Percentiles rank a stretch among this genome's conserved stretches.
phyloP scores from a whole-genome alignment of 1,140 invertebrate genomes.

The Pemphigus obesinymphae region DNA sequence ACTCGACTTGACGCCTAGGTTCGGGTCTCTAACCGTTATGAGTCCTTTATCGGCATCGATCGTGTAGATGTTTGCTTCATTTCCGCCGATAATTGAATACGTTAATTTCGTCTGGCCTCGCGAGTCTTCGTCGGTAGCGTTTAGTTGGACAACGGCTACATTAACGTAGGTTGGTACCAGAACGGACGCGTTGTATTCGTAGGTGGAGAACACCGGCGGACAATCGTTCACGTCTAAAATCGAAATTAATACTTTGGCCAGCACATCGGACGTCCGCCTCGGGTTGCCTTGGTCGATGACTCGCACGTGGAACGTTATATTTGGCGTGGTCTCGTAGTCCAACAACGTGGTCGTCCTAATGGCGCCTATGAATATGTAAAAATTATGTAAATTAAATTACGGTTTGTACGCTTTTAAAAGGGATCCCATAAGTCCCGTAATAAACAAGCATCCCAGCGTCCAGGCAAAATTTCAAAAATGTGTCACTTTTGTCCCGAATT shows the following conservation, averaged over 20 bases:
- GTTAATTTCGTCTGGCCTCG: conserved; percentile 58
- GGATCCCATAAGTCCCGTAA: too few relatives aligned
- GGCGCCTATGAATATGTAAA: conserved; percentile 56
- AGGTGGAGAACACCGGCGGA: conserved; percentile 67
- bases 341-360: conserved; percentile 70
- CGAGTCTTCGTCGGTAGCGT: conserved; percentile 70
- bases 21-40: conserved; percentile 62
- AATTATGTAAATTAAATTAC: too few relatives aligned
- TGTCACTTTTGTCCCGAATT: too few relatives aligned
- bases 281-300: conserved; percentile 83
- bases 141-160: conserved; percentile 62
- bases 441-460: too few relatives aligned
- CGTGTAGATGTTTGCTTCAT: conserved; percentile 69
- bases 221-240: conserved; percentile 84
- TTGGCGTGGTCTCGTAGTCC: conserved; percentile 71
- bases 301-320: conserved; percentile 75
- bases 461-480: too few relatives aligned
- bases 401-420: too few relatives aligned
- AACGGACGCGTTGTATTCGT: conserved; percentile 70
- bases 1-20: conserved; percentile 55
- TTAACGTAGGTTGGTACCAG: conserved; percentile 74
- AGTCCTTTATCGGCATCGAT: conserved; percentile 70
- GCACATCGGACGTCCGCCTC: conserved; percentile 67
- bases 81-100: conserved; percentile 74
- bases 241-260: conserved; percentile 67